These are phyloP conservation scores for Psammodynastes pulverulentus DNA, from an alignment of 2,113 vertebrate species.

Conservation along the genomic window DNA sequence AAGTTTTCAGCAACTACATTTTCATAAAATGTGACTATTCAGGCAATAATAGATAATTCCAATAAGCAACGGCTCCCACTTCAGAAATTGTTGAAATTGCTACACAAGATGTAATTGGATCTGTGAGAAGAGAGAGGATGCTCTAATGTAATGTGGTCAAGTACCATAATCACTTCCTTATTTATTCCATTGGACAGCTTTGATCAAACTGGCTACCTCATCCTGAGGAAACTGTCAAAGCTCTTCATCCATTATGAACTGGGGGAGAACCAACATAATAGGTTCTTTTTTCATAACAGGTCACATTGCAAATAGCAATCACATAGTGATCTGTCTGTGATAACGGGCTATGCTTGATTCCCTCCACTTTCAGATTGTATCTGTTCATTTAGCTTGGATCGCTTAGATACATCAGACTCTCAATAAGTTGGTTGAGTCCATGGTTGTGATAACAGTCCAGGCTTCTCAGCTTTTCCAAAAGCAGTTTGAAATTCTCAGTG, in stretches of 20 bases:
- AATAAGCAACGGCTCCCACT: neutral
- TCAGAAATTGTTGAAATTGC: neutral
- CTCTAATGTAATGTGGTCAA: neutral
- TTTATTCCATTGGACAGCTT: neutral
- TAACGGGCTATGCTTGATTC: neutral
- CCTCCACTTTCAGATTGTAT: neutral
- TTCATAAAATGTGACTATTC: neutral
- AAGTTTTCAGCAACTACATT: neutral
- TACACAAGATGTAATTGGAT: neutral
- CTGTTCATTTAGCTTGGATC: neutral
- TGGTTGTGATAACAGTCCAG: neutral
- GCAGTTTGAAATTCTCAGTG: neutral
- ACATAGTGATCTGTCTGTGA: neutral
- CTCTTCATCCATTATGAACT: neutral
- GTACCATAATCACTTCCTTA: neutral
- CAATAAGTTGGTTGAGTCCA: neutral
- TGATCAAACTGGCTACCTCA: neutral
- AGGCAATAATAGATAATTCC: neutral
- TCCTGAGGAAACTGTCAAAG: neutral
- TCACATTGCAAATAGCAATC: neutral
- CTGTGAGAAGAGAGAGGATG: neutral
- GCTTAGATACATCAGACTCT: neutral
- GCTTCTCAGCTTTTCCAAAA: neutral
- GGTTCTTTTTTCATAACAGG: neutral
- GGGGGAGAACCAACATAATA: neutral